Evolutionary conservation across 2,113 vertebrate genomes (phyloP), one percentile per base, ranked within the genome.

Genomic region (Petrocephalus zakoni): DNA sequence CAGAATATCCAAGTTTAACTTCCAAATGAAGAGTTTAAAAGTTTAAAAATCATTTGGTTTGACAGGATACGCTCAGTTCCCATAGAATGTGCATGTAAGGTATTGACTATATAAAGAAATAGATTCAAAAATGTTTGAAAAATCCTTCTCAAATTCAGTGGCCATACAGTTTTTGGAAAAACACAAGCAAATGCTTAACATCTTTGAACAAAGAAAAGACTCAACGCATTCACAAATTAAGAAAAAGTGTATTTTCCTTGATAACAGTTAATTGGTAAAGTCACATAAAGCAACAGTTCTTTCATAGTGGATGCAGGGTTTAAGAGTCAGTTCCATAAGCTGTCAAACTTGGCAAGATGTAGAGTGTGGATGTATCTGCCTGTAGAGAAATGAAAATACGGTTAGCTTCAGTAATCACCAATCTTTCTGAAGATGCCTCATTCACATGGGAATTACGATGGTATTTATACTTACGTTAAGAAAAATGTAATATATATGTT

Each of bases 381-480:
- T 96, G 95, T 92, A 94, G 95, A 95, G 93, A 96, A 94, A 96
- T 93, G 19, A 94, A 94, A 94, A 95, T 89, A 94, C 90, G 90
- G 93, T 95, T 95, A 91, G 90, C 88, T 61, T 52, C 85, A 13
- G 52, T 56, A 29, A 61, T 61, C 61, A 37, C n/a, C 90, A 84
- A 29, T 90, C 21, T 19, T 21, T 82, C 87, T 55, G 72, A 81
- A 37, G 87, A 88, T 1, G 0, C 75, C 19, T 82, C 37, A 37
- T 83, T 87, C 72, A 78, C 72, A 78, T 42, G 4, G 72, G 34
- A 42, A 78, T 13, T 78, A 7, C 13, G 8, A 17, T 78, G 72
- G 72, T 42, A 13, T 78, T 17, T 61, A 19, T 37, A 75, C 9
- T 88, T 37, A 37, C 11, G 13, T 34, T 56, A 15, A 52, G 6